A percentile compares a stretch with the other conserved stretches of the same genome.
phyloP scores from a whole-genome alignment of 2,113 vertebrate species.

The Boleophthalmus pectinirostris region DNA sequence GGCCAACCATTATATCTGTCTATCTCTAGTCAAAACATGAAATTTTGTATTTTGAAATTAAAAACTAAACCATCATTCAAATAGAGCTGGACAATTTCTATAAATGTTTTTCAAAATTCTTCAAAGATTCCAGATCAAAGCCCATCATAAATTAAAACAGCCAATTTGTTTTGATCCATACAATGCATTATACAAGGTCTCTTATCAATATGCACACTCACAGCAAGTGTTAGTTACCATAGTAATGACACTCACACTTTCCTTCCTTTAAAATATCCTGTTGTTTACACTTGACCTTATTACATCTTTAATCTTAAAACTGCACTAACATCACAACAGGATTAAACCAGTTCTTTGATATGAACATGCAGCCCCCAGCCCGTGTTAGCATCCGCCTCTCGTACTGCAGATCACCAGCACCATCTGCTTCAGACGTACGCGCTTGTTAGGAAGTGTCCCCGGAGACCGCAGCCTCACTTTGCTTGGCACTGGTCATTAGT shows the following conservation, averaged over 20 bases:
- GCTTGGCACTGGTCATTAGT: constrained; percentile 28
- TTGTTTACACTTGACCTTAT: not conserved
- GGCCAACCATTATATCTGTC: too few relatives aligned
- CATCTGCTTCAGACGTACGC: constrained; percentile 46
- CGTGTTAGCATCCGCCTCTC: constrained; percentile 25
- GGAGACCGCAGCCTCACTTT: constrained; percentile 24
- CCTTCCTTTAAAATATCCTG: not conserved
- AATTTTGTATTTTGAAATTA: too few relatives aligned
- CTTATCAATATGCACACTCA: too few relatives aligned
- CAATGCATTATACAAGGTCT: too few relatives aligned
- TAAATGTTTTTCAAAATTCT: too few relatives aligned
- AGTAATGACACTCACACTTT: not conserved
- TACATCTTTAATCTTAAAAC: not conserved
- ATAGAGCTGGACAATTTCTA: too few relatives aligned
- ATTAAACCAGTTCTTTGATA: constrained; percentile 41
- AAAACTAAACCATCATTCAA: too few relatives aligned
- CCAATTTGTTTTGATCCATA: too few relatives aligned
- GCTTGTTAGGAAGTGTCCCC: constrained; percentile 32
- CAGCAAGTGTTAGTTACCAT: not conserved
- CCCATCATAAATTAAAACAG: too few relatives aligned
- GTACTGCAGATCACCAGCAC: constrained; percentile 36
- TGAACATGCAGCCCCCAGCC: constrained; percentile 20
- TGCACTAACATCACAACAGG: constrained; percentile 15
- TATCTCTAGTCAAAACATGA: too few relatives aligned
- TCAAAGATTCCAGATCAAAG: too few relatives aligned